A percentile compares a stretch with the other conserved stretches of the same genome.
Conservation (phyloP, 2,113 vertebrate species). For the Lontra canadensis region DNA sequence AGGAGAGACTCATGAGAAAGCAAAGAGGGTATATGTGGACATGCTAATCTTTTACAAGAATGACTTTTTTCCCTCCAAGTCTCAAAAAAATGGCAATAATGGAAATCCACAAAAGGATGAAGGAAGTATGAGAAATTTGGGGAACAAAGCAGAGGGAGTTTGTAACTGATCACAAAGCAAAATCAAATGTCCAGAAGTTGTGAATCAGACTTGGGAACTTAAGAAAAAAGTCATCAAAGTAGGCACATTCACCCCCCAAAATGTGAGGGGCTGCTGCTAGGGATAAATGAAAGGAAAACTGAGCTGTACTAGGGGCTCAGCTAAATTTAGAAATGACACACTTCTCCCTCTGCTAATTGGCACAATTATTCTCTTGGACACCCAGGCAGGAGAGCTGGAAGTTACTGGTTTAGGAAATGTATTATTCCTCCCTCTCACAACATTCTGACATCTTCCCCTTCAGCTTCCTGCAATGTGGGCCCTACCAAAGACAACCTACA, state of each 20-base stretch:
- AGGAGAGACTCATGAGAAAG: background rate
- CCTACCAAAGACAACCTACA: background rate
- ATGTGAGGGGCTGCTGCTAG: background rate
- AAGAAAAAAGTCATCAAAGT: background rate
- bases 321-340: background rate
- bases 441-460: background rate
- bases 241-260: background rate
- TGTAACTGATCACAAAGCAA: background rate
- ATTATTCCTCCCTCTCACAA: background rate
- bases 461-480: background rate
- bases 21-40: background rate
- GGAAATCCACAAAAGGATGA: background rate
- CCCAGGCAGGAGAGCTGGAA: background rate
- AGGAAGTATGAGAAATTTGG: background rate
- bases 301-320: background rate
- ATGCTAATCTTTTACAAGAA: background rate
- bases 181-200: background rate
- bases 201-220: background rate
- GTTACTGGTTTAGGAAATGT: background rate
- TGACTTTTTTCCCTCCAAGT: background rate
- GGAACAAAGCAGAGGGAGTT: background rate
- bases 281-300: background rate
- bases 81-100: background rate
- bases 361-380: background rate
- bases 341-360: background rate